Evolutionary conservation across 2,797 vertebrate genomes (phyloP).

Genomic region (Peromyscus aztecus): DNA sequence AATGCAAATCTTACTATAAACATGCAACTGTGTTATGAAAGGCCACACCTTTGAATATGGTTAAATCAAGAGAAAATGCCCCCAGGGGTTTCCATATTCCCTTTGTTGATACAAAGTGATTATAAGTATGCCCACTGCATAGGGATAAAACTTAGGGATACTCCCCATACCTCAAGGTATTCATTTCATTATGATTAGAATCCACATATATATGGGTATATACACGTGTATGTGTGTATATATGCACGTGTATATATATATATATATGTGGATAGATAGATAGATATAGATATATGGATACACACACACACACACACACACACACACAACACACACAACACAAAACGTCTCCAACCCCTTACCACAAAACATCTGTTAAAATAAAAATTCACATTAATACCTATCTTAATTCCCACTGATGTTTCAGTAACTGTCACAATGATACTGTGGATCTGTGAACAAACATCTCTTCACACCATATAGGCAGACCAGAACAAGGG

Average conservation of each 20-base stretch:
- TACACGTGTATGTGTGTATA: neutral
- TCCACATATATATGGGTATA: no score
- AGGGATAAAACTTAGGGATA: neutral
- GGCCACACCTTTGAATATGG: constrained; percentile 6
- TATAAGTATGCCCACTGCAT: neutral
- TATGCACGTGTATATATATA: no score
- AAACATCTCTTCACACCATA: no score
- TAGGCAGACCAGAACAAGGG: no score
- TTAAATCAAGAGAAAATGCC: constrained; percentile 68
- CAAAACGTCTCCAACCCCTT: neutral
- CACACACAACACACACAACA: no score
- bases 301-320: no score
- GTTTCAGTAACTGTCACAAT: neutral
- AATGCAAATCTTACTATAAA: constrained; percentile 59
- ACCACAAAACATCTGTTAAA: neutral
- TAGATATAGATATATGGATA: no score
- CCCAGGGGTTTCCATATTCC: constrained; percentile 62
- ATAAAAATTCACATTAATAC: neutral
- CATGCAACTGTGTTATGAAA: constrained; percentile 44
- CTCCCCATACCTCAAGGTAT: neutral
- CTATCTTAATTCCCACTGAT: neutral
- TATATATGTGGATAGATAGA: no score
- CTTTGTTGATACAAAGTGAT: neutral
- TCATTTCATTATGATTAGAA: neutral
- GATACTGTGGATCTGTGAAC: neutral